Evolutionary conservation across 2,113 vertebrate genomes (phyloP), one percentile per base, ranked within the genome.

Genomic region (Rana temporaria): DNA sequence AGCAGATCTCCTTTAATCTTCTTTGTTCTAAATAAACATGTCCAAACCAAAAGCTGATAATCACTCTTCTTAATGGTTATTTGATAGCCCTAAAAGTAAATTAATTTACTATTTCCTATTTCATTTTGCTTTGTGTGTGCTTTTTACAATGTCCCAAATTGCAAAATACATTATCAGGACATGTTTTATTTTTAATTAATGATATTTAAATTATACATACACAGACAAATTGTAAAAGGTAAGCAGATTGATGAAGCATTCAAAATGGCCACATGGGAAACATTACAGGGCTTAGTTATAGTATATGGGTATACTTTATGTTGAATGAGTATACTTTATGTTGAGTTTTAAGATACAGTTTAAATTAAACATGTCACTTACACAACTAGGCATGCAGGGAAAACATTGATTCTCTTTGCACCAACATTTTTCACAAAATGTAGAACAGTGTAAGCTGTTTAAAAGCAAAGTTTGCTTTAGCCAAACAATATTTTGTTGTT

Each of bases 21-120:
- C 79, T 53, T 72, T 63, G 79, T 32, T 72, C 79, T 72, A 81
- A 72, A 72, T 64, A 81, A 81, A 81, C 79, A 81, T 72, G 68
- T 72, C 68, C 79, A 81, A 64, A 55, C 65, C 19, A 18, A 81
- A 81, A 81, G 68, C 79, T 18, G 38, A 81, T 81, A 72, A 64
- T 48, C 32, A 81, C 38, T 64, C 57, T 71, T 71, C 66, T 55
- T 81, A 81, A 63, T 71, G 79, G 79, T 69, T 81, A 72, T 81
- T 48, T 64, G 67, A 81, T 72, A 79, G 65, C 65, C 52, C 42
- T 79, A 32, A 79, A 79, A 48, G 71, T 16, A 74, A 74, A 59
- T 74, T 15, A 17, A 26, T 30, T 56, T 59, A 57, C 26, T 14
- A 38, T 20, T n/a, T 59, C 55, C 55, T 74, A 74, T 73, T 56